Percentiles rank a stretch among this genome's conserved stretches.
phyloP scores from a whole-genome alignment of 2,888 invertebrate species.

The Lysandra coridon region DNA sequence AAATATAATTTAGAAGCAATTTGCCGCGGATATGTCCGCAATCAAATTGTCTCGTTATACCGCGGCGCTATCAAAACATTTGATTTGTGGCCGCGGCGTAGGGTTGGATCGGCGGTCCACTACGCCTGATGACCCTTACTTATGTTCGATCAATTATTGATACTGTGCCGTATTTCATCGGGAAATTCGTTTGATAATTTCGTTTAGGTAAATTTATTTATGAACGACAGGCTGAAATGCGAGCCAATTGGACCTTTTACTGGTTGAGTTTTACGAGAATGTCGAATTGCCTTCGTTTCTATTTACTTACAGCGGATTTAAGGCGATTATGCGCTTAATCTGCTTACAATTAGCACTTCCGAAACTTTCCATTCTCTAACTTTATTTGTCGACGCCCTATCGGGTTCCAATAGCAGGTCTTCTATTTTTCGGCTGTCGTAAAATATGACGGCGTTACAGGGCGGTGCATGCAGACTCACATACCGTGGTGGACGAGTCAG shows the following conservation, averaged over 20 bases:
- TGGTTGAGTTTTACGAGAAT: neutral
- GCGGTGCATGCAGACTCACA: constrained; percentile 75
- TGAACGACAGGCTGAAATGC: constrained; percentile 1
- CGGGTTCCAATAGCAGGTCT: neutral
- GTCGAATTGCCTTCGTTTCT: neutral
- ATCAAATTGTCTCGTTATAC: constrained; percentile 81
- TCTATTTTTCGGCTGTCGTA: constrained; percentile 6
- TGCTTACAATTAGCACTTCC: neutral
- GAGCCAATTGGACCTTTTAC: neutral
- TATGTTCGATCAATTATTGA: constrained; percentile 62
- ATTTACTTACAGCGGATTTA: neutral
- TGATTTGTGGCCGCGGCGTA: constrained; percentile 73
- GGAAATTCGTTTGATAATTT: constrained; percentile 33
- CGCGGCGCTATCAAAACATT: constrained; percentile 79
- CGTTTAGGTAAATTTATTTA: constrained; percentile 25
- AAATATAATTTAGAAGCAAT: constrained; percentile 81
- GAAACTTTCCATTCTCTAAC: neutral
- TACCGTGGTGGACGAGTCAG: constrained; percentile 68
- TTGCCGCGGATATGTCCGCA: constrained; percentile 80
- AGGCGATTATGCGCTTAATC: neutral
- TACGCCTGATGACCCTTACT: constrained; percentile 67
- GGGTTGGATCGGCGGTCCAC: constrained; percentile 65
- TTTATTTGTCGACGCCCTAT: neutral
- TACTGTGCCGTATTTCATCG: constrained; percentile 38
- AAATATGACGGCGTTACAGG: constrained; percentile 39